A percentile compares a stretch with the other conserved stretches of the same genome.
These are phyloP conservation scores for Aurelia sp. DNA, from an alignment of 30 jellyfish, hydroid and myxozoan species.

Conservation along the genomic window DNA sequence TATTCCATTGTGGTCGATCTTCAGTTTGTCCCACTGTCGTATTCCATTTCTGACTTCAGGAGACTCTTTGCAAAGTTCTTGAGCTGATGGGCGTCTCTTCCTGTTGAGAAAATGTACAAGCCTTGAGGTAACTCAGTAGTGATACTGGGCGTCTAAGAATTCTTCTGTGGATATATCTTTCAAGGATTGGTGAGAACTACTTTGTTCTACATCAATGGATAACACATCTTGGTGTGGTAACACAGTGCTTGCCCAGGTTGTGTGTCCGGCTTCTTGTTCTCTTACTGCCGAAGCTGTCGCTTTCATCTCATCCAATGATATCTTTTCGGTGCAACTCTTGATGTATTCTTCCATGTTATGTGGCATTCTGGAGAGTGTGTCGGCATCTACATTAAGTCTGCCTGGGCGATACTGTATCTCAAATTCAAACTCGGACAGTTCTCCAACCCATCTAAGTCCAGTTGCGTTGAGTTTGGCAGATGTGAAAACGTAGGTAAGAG, in stretches of 20 bases:
- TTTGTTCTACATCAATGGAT: neutral
- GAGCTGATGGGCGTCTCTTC: neutral
- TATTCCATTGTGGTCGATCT: slow-evolving; percentile 3
- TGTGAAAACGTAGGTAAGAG: too few species aligned
- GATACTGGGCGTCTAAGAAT: slow-evolving; percentile 4
- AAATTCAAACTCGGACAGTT: too few species aligned
- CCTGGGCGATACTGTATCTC: too few species aligned
- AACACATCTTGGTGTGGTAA: neutral
- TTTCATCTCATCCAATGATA: too few species aligned
- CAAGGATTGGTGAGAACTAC: neutral
- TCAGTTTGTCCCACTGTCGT: slow-evolving; percentile 7
- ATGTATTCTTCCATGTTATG: slow-evolving; percentile 2
- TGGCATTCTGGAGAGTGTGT: slow-evolving; percentile 32
- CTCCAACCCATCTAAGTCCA: too few species aligned
- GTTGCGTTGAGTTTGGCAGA: too few species aligned
- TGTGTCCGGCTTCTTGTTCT: neutral
- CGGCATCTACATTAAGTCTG: too few species aligned
- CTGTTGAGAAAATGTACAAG: neutral
- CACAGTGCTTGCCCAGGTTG: slow-evolving; percentile 4
- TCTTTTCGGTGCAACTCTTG: too few species aligned
- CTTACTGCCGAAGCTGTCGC: neutral
- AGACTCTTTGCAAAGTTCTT: neutral
- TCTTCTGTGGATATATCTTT: neutral
- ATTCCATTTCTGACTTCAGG: neutral
- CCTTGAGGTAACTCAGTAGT: neutral